These are phyloP conservation scores for Mus pahari DNA, from an alignment of 2,113 vertebrate species.

Conservation along the genomic window DNA sequence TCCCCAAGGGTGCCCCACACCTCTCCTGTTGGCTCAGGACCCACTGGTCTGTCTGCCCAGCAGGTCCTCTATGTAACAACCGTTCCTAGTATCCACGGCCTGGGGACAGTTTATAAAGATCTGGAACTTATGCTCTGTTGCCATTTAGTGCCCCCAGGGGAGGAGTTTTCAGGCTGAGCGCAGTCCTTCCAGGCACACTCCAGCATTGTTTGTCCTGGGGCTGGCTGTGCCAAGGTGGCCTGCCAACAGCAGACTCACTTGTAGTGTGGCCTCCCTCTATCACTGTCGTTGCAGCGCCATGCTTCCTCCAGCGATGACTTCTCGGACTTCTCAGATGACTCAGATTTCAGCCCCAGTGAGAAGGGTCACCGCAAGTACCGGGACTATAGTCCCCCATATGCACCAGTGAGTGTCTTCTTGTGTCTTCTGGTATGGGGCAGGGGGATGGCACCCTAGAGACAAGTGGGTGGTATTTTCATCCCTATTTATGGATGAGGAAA, in stretches of 20 bases:
- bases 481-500: neutral
- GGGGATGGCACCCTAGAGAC: neutral
- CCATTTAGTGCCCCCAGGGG: conserved; percentile 53
- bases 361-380: conserved; percentile 93
- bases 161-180: neutral
- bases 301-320: conserved; percentile 96
- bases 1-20: fast-evolving
- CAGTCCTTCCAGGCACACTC: neutral
- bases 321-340: conserved; percentile 95
- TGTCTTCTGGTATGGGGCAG: neutral
- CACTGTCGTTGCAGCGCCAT: conserved; percentile 89
- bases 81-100: neutral
- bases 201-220: neutral
- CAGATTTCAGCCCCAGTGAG: conserved; percentile 95
- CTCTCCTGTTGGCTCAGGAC: neutral
- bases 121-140: conserved; percentile 45
- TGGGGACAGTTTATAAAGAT: neutral
- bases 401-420: conserved; percentile 81
- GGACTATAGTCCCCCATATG: conserved; percentile 95
- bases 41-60: fast-evolving
- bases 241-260: fast-evolving
- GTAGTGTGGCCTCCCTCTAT: fast-evolving
- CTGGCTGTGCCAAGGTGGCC: neutral
- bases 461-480: neutral
- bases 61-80: neutral